phyloP scores from a whole-genome alignment of 2,113 vertebrate genomes.

The Turnix velox region DNA sequence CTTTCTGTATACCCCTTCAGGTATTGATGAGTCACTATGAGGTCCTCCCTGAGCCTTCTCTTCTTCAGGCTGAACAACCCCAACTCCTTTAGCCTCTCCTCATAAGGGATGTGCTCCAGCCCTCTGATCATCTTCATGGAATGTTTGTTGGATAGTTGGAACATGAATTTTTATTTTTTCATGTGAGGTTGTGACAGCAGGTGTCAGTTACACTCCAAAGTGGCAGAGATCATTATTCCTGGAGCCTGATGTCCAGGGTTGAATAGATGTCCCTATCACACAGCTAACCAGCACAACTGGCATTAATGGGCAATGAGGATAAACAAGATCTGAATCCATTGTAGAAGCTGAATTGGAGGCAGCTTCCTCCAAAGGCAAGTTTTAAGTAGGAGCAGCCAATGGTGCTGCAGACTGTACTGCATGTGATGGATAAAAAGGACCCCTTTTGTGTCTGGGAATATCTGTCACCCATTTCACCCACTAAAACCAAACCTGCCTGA shows the following conservation, averaged over 20 bases:
- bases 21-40: too few relatives aligned
- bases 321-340: neutral
- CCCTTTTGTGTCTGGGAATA: neutral
- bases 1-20: too few relatives aligned
- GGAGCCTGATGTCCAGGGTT: neutral
- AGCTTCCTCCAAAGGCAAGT: neutral
- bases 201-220: conserved; percentile 9
- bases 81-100: too few relatives aligned
- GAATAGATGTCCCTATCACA: neutral
- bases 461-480: neutral
- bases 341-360: neutral
- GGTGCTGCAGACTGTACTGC: neutral
- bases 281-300: neutral
- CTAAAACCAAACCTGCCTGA: neutral
- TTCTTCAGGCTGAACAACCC: too few relatives aligned
- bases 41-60: too few relatives aligned
- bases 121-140: too few relatives aligned
- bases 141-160: neutral
- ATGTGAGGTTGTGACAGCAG: neutral
- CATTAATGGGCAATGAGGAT: neutral
- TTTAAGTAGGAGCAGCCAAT: neutral
- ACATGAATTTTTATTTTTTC: neutral
- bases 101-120: too few relatives aligned
- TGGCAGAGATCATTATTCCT: neutral
- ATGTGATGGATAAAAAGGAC: neutral